Evolutionary conservation across 2,113 vertebrate species (phyloP), one percentile per base, ranked within the genome.

Genomic region (Suricata suricatta): DNA sequence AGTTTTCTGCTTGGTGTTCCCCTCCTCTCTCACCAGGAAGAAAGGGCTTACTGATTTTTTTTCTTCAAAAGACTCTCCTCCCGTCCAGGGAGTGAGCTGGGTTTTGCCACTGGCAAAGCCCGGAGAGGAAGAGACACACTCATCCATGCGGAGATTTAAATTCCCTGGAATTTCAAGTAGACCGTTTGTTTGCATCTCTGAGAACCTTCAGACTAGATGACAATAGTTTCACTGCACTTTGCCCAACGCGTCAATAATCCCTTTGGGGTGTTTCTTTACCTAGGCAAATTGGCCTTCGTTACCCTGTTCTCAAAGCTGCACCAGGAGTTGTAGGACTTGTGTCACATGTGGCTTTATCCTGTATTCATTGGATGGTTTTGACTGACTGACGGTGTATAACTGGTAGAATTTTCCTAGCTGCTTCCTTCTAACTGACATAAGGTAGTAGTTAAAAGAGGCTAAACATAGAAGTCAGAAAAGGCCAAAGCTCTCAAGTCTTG

Each of bases 111-210:
- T 10, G 31, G 41, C 72, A 85, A 52, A 68, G 57, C 21, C 10
- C 27, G 25, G 25, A 38, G 3, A 3, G n/a, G 44, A 47, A 77
- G 66, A 80, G 81, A 77, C 29, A 84, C 72, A 41, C n/a, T 90
- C 19, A n/a, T 79, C 47, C 38, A 7, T 33, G 38, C 31, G 44
- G 57, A 83, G 69, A 23, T 93, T 74, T 77, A 77, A 90, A 85
- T 54, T 76, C 25, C 44, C 54, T 41, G 52, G 80, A 68, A 93
- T 94, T 92, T 92, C 66, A 93, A 79, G 44, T 77, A 94, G 52
- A 31, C 66, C 54, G 27, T 96, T 97, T 96, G 27, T 96, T 97
- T 96, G 77, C 57, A 88, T 68, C 52, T 92, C 66, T 88, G 47
- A 71, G 41, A 92, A 86, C 38, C 63, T 93, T 68, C 50, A 27